Evolutionary conservation across 2,113 vertebrate species (phyloP).

Genomic region (Chamaetylas fuelleborni): DNA sequence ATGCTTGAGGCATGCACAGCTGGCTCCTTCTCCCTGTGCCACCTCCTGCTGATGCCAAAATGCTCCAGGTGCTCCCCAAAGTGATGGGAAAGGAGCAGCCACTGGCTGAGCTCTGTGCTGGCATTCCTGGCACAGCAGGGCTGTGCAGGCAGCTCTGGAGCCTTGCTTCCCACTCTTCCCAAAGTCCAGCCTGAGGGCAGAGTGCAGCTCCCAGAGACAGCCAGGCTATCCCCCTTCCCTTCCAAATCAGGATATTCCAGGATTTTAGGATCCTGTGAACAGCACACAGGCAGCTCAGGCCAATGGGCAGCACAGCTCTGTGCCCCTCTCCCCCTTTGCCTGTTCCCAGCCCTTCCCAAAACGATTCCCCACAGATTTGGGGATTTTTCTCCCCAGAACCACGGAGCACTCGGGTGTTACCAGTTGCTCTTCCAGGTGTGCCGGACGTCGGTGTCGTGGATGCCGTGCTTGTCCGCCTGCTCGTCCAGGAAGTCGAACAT

Average conservation of each 20-base stretch:
- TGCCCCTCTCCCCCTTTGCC: background rate
- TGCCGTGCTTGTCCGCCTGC: constrained; percentile 94
- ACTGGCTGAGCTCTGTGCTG: background rate
- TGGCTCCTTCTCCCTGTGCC: background rate
- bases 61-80: background rate
- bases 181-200: background rate
- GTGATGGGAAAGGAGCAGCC: background rate
- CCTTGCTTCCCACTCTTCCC: background rate
- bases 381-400: background rate
- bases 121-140: background rate
- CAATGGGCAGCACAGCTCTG: rapidly evolving
- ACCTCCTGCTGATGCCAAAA: background rate
- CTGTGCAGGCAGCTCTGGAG: background rate
- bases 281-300: background rate
- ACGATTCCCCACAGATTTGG: background rate
- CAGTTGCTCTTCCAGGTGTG: constrained; percentile 99
- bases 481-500: constrained; percentile 99
- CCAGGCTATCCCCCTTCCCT: background rate
- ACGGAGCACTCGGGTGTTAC: constrained; percentile 60
- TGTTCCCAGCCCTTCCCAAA: background rate
- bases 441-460: constrained; percentile 93
- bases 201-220: background rate
- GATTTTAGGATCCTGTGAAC: background rate
- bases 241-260: background rate
- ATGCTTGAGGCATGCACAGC: rapidly evolving